These are phyloP conservation scores for Calcarius lapponicus DNA, from an alignment of 2,797 vertebrate species.

Conservation along the genomic window DNA sequence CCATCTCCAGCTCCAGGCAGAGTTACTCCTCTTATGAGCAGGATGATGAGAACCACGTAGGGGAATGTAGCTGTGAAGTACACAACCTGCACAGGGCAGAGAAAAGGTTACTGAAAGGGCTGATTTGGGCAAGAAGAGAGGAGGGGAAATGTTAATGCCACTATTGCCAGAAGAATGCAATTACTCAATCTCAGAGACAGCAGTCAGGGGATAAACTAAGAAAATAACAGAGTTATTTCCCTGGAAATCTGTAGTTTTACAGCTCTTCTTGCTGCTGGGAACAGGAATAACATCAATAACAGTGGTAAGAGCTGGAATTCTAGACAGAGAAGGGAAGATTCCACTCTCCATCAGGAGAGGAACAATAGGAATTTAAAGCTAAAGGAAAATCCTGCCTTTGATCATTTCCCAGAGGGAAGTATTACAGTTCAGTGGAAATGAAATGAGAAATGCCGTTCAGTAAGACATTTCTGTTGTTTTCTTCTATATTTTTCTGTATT, in stretches of 20 bases:
- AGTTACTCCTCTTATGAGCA: slow-evolving; percentile 93
- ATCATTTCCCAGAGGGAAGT: background rate
- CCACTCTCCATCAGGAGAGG: background rate
- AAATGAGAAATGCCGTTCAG: background rate
- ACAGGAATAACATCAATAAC: background rate
- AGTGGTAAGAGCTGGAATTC: background rate
- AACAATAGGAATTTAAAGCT: background rate
- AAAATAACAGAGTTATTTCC: background rate
- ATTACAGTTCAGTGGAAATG: background rate
- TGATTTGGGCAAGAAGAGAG: too few species aligned
- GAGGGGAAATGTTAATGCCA: fast-evolving
- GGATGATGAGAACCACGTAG: slow-evolving; percentile 94
- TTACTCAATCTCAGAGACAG: background rate
- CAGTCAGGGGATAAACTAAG: background rate
- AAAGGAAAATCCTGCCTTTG: background rate
- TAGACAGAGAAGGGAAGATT: background rate
- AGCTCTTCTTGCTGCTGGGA: background rate
- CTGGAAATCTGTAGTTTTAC: background rate
- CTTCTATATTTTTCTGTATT: background rate
- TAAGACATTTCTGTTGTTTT: background rate
- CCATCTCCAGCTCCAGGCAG: slow-evolving; percentile 91
- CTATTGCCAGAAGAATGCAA: background rate
- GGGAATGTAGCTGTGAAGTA: slow-evolving; percentile 98
- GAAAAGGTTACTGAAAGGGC: background rate
- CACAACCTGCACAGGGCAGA: slow-evolving; percentile 83